phyloP scores from a whole-genome alignment of 92 coral and sea anemone species.

The Nematostella vectensis region DNA sequence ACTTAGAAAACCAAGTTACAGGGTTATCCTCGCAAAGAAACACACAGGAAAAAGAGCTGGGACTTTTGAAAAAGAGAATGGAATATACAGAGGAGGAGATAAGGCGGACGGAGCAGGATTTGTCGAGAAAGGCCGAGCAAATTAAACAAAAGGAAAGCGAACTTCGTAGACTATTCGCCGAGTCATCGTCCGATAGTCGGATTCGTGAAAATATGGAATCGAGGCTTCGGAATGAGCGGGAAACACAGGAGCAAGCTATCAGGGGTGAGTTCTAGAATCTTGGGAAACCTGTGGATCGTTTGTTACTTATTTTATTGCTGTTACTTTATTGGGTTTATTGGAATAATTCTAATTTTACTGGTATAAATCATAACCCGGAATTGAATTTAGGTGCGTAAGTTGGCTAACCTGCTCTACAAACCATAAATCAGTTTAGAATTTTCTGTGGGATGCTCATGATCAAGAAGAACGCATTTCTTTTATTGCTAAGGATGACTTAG shows the following conservation, averaged over 20 bases:
- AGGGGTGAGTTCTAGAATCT: conserved; percentile 39
- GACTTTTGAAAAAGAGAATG: conserved; percentile 32
- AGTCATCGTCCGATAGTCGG: conserved; percentile 19
- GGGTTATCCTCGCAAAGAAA: conserved; percentile 24
- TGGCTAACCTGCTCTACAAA: too few species aligned
- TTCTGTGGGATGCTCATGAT: too few species aligned
- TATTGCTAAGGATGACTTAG: too few species aligned
- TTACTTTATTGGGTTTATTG: too few species aligned
- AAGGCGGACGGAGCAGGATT: conserved; percentile 29
- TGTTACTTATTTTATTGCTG: too few species aligned
- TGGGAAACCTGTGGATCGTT: too few species aligned
- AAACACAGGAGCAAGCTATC: conserved; percentile 11
- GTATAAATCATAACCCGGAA: too few species aligned
- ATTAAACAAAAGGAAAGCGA: conserved; percentile 38
- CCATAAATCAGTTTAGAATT: too few species aligned
- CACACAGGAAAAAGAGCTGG: conserved; percentile 37
- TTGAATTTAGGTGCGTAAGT: too few species aligned
- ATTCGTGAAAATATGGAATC: conserved; percentile 40
- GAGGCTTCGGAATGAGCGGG: conserved; percentile 18
- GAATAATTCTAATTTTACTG: too few species aligned
- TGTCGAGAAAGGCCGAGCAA: conserved; percentile 27
- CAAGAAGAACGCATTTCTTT: too few species aligned
- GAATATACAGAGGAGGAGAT: conserved; percentile 43
- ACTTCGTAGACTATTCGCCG: conserved; percentile 41
- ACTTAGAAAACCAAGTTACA: conserved; percentile 10